A percentile compares a stretch with the other conserved stretches of the same genome.
phyloP scores from a whole-genome alignment of 2,113 vertebrate species.

The Herpailurus yagouaroundi region DNA sequence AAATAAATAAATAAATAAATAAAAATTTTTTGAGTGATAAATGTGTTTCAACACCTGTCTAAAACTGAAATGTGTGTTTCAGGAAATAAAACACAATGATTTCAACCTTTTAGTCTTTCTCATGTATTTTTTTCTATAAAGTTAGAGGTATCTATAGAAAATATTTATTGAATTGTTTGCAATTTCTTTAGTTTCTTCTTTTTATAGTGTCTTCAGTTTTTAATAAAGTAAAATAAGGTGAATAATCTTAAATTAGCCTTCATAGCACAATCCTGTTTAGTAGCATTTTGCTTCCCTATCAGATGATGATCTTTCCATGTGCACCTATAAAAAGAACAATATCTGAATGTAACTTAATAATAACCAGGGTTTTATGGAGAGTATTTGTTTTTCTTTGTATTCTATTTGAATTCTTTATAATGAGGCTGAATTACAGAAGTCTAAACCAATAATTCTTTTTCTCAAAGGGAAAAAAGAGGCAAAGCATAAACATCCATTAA shows the following conservation, averaged over 20 bases:
- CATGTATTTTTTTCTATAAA: background rate
- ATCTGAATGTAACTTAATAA: background rate
- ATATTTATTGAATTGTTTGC: background rate
- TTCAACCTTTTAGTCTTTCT: background rate
- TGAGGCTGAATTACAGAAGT: background rate
- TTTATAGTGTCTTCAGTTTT: background rate
- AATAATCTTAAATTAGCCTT: background rate
- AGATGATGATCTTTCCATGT: background rate
- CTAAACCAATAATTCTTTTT: background rate
- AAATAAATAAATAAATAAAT: too few relatives aligned
- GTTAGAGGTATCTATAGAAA: background rate
- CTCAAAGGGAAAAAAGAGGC: background rate
- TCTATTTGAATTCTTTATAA: background rate
- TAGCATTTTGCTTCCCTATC: background rate
- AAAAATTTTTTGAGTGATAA: background rate
- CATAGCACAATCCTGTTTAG: background rate
- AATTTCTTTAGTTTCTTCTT: background rate
- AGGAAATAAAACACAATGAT: background rate
- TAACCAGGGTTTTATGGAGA: background rate
- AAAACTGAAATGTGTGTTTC: background rate
- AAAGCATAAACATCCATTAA: background rate
- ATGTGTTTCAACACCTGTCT: background rate
- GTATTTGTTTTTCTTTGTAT: background rate
- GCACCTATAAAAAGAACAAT: background rate
- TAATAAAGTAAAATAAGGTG: background rate